These are phyloP conservation scores for Cebidichthys violaceus DNA, from an alignment of 2,113 vertebrate species.

Conservation along the genomic window DNA sequence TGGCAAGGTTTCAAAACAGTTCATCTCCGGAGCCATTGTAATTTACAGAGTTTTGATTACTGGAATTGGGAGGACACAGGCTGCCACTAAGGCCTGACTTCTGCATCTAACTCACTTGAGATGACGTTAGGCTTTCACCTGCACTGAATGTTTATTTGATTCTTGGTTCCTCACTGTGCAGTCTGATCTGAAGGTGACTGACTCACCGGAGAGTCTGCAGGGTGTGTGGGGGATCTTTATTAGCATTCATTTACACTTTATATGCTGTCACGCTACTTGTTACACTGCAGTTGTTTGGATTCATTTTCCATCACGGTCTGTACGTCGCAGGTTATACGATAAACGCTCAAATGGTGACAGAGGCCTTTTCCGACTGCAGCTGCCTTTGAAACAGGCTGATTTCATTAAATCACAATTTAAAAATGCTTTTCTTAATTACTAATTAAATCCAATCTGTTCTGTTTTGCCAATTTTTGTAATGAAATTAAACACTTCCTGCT, in stretches of 20 bases:
- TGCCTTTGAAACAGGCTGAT: neutral
- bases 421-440: neutral
- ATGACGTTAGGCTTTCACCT: conserved; percentile 37
- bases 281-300: neutral
- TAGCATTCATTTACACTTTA: conserved; percentile 17
- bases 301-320: neutral
- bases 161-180: neutral
- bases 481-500: neutral
- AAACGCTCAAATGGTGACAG: neutral
- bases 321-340: neutral
- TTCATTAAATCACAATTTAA: neutral
- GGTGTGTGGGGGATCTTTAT: conserved; percentile 15
- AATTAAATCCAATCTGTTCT: neutral
- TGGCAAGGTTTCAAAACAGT: conserved; percentile 59
- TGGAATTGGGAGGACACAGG: conserved; percentile 50
- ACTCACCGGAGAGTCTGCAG: conserved; percentile 23
- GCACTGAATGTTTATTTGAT: conserved; percentile 25
- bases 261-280: conserved; percentile 14
- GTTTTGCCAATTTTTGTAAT: neutral
- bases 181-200: conserved; percentile 29
- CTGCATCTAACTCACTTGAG: conserved; percentile 37
- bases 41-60: conserved; percentile 67
- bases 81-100: conserved; percentile 44
- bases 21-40: conserved; percentile 51
- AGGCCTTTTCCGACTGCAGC: neutral